Conservation (phyloP, 2,888 invertebrate genomes). For the Diarsia brunnea region DNA sequence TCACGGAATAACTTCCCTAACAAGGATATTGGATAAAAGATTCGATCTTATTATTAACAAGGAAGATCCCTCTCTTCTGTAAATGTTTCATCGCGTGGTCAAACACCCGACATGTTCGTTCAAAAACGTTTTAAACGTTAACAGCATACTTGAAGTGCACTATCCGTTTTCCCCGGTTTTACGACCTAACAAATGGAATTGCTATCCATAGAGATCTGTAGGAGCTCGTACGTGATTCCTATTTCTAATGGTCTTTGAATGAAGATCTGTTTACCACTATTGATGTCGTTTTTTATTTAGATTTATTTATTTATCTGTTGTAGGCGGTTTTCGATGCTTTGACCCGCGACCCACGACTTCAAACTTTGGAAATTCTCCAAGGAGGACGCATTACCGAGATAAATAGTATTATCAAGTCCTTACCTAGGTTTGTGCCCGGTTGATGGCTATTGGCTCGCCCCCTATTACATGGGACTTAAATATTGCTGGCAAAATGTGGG, state of each 20-base stretch:
- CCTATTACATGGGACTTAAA: no score
- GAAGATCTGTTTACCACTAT: conserved; percentile 15
- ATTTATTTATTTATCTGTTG: conserved; percentile 12
- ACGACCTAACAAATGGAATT: conserved; percentile 55
- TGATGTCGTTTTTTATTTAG: conserved; percentile 6
- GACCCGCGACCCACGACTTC: no score
- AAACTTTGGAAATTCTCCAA: not conserved
- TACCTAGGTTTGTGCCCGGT: no score
- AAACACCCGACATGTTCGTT: not conserved
- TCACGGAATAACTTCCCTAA: not conserved
- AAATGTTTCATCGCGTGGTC: conserved; percentile 8
- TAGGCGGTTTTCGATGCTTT: not conserved
- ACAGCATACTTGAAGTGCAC: conserved; percentile 28
- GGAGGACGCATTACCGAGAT: not conserved
- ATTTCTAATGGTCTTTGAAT: conserved; percentile 23
- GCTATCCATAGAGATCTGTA: conserved; percentile 17
- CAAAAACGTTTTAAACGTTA: conserved; percentile 48
- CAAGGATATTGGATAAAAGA: not conserved
- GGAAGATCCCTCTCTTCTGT: not conserved
- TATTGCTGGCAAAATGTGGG: no score
- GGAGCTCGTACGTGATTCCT: conserved; percentile 40
- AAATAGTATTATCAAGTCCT: no score
- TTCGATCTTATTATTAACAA: not conserved
- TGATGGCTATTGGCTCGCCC: no score
- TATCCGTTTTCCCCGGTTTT: conserved; percentile 42